Conservation (phyloP, 2,113 vertebrate species). For the Oryctolagus cuniculus region mOryCun1.1 NC_091434.1:29342001-29342500, state of each 20-base stretch:
- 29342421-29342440: neutral
- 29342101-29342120: neutral
- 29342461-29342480: slow-evolving; percentile 57
- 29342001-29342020: neutral
- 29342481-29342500: neutral
- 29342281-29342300: slow-evolving; percentile 10
- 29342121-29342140: neutral
- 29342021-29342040: neutral
- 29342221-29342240: neutral
- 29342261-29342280: neutral
- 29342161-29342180: neutral
- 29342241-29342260: slow-evolving; percentile 39
- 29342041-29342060: neutral
- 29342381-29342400: neutral
- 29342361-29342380: neutral
- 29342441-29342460: neutral
- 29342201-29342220: neutral
- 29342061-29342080: neutral
- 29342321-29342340: neutral
- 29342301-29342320: neutral
- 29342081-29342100: neutral
- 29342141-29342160: neutral
- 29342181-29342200: neutral
- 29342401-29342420: neutral
- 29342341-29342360: neutral